A percentile compares a stretch with the other conserved stretches of the same genome.
phyloP scores from a whole-genome alignment of 2,797 vertebrate species.

The Galagoides demidoff region DNA sequence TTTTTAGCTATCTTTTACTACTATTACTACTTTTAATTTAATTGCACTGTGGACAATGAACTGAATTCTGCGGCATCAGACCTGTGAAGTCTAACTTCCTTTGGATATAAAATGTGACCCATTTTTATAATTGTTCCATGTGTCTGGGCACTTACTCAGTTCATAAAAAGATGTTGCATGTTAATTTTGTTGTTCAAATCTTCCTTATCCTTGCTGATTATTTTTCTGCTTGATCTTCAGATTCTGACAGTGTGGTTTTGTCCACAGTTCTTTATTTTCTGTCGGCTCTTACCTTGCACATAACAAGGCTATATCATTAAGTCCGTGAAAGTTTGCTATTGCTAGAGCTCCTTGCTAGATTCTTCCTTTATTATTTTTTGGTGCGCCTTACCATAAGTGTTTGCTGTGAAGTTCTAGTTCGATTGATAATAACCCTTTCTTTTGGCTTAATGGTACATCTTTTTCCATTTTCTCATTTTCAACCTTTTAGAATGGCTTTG shows the following conservation, averaged over 20 bases:
- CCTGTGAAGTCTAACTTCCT: background rate
- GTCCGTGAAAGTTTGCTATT: background rate
- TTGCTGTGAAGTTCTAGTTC: background rate
- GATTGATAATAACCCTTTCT: background rate
- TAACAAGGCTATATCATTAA: background rate
- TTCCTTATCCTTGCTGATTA: background rate
- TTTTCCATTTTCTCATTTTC: background rate
- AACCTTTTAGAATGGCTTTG: background rate
- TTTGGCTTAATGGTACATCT: background rate
- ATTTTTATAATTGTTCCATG: background rate
- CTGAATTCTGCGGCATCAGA: background rate
- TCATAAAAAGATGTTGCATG: background rate
- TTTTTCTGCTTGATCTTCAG: slow-evolving; percentile 25
- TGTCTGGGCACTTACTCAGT: background rate
- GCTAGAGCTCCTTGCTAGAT: background rate
- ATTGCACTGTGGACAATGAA: slow-evolving; percentile 39
- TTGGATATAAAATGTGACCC: background rate
- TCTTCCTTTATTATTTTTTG: background rate
- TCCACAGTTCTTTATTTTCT: background rate
- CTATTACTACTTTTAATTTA: slow-evolving; percentile 49
- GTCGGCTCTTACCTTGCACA: background rate
- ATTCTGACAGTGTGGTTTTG: background rate
- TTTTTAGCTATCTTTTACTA: slow-evolving; percentile 44
- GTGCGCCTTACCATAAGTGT: background rate
- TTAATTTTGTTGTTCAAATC: slow-evolving; percentile 28